These are phyloP conservation scores for Cochlearius cochlearius DNA, from an alignment of 2,113 vertebrate genomes.

Conservation along the genomic window DNA sequence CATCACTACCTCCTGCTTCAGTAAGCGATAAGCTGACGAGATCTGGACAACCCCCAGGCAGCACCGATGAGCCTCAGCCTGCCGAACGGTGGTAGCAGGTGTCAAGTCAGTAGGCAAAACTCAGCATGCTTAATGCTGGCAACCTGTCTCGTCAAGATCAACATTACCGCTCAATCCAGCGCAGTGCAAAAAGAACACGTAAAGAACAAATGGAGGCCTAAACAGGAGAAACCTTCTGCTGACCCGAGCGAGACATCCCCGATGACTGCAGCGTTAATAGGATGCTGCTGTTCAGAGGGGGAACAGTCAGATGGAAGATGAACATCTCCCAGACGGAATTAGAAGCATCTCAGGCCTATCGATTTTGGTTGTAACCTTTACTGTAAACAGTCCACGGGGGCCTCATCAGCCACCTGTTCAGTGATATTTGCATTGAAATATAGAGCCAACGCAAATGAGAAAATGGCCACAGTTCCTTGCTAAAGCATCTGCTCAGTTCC, in stretches of 20 bases:
- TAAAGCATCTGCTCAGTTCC: constrained; percentile 61
- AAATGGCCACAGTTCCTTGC: constrained; percentile 47
- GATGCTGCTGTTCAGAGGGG: constrained; percentile 23
- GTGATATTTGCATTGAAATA: constrained; percentile 62
- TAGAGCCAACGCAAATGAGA: constrained; percentile 54
- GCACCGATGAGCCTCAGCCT: neutral
- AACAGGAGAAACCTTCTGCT: constrained; percentile 15
- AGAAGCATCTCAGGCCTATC: constrained; percentile 45
- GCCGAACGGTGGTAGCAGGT: neutral
- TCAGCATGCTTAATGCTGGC: constrained; percentile 12
- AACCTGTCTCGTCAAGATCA: constrained; percentile 13
- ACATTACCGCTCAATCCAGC: neutral
- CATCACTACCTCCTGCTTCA: neutral
- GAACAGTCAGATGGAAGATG: constrained; percentile 19
- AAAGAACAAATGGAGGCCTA: constrained; percentile 3
- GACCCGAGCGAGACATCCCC: neutral
- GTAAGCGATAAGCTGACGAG: neutral
- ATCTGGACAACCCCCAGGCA: constrained; percentile 2
- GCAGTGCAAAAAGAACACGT: neutral
- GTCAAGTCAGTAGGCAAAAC: constrained; percentile 46
- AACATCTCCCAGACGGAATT: constrained; percentile 53
- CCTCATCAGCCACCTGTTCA: constrained; percentile 59
- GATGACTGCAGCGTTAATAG: constrained; percentile 32
- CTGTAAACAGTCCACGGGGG: constrained; percentile 56
- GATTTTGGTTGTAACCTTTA: constrained; percentile 66